A percentile compares a stretch with the other conserved stretches of the same genome.
phyloP scores from a whole-genome alignment of 1,140 invertebrate genomes.

The Temnothorax nylanderi region DNA sequence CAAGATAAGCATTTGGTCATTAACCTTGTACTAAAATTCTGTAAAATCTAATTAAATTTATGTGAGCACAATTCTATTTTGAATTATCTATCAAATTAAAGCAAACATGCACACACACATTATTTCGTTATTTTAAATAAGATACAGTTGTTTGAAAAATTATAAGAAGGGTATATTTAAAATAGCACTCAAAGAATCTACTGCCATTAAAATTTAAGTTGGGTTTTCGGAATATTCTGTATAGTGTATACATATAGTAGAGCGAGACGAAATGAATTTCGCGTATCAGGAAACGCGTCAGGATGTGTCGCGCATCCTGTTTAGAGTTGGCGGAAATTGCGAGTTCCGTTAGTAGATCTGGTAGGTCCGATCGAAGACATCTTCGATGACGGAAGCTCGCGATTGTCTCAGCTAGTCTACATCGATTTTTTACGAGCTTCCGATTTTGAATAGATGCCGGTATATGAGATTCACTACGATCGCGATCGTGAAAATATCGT shows the following conservation, averaged over 20 bases:
- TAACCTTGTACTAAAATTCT: not conserved
- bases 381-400: not conserved
- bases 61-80: not conserved
- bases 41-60: not conserved
- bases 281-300: not conserved
- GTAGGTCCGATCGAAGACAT: not conserved
- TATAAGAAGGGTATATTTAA: not conserved
- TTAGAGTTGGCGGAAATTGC: slow-evolving; percentile 28
- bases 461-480: not conserved
- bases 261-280: slow-evolving; percentile 11
- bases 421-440: not conserved
- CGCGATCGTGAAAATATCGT: not conserved
- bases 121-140: not conserved
- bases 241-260: not conserved
- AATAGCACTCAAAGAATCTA: not conserved
- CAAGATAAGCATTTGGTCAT: not conserved
- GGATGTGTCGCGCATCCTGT: not conserved
- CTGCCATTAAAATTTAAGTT: not conserved
- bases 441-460: not conserved
- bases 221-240: not conserved
- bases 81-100: not conserved
- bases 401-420: not conserved
- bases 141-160: not conserved
- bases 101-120: not conserved
- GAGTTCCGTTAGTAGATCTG: not conserved